Percentiles rank a stretch among this genome's conserved stretches.
phyloP scores from a whole-genome alignment of 2,797 vertebrate genomes.

The Alosa sapidissima region DNA sequence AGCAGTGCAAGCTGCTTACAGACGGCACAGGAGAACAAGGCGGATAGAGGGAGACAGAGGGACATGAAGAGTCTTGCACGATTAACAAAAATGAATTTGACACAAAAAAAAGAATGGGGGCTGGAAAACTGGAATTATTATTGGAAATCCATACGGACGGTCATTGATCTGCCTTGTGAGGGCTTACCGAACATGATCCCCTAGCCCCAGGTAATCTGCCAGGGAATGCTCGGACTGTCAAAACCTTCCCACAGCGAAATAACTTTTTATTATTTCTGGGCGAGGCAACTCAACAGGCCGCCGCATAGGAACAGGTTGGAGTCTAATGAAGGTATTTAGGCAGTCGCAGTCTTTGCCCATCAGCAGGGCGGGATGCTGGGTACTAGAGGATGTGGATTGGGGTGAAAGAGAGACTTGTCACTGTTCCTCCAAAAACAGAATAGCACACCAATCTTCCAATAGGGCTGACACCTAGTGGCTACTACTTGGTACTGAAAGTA shows the following conservation, averaged over 20 bases:
- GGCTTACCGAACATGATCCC: not conserved
- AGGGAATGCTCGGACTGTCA: conserved; percentile 1
- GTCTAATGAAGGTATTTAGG: conserved; percentile 12
- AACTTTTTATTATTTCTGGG: conserved; percentile 1
- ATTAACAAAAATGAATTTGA: conserved; percentile 16
- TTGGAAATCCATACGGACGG: conserved; percentile 19
- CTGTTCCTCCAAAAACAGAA: not conserved
- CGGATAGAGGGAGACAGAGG: not conserved
- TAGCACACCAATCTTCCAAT: conserved; percentile 31
- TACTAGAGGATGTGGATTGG: not conserved
- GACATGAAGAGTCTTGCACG: not conserved
- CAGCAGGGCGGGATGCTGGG: not conserved
- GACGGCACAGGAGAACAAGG: conserved; percentile 14
- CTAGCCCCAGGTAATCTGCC: conserved; percentile 13
- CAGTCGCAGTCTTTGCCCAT: not conserved
- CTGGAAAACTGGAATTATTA: not conserved
- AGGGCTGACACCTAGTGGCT: conserved; percentile 48
- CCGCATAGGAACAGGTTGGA: not conserved
- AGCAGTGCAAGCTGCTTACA: not conserved
- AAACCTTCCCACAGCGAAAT: not conserved
- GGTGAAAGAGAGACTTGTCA: not conserved
- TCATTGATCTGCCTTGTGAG: not conserved
- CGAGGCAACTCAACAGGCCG: conserved; percentile 5
- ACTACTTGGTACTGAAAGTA: conserved; percentile 16
- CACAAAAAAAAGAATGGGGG: not conserved